Evolutionary conservation across 2,888 invertebrate species (phyloP).

Genomic region (Dysmachus trigonus): DNA sequence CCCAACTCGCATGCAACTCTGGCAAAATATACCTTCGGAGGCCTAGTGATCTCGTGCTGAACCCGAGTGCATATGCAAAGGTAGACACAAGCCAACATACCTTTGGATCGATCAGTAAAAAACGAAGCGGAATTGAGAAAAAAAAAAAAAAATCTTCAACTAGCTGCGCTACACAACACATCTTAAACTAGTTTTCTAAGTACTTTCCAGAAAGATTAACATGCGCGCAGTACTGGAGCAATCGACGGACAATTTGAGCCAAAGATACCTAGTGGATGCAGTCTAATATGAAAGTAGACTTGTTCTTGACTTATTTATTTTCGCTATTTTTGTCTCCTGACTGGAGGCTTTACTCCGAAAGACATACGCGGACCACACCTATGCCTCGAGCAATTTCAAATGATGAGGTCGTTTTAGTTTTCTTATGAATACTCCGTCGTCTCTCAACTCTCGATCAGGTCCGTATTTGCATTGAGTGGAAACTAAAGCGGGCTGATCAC

Average conservation of each 20-base stretch:
- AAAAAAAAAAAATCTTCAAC: not conserved
- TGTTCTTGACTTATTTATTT: conserved; percentile 39
- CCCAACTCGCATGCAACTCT: conserved; percentile 34
- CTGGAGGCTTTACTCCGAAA: conserved; percentile 43
- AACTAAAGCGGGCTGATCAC: conserved; percentile 31
- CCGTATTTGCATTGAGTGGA: conserved; percentile 18
- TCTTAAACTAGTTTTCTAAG: conserved; percentile 40
- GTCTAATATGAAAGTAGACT: conserved; percentile 41
- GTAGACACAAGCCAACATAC: conserved; percentile 16
- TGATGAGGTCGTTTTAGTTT: conserved; percentile 53
- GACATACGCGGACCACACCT: conserved; percentile 53
- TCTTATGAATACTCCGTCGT: conserved; percentile 23
- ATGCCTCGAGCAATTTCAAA: conserved; percentile 53
- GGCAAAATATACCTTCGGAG: conserved; percentile 27
- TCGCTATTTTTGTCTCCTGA: conserved; percentile 34
- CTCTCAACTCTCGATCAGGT: conserved; percentile 30
- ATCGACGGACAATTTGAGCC: conserved; percentile 1
- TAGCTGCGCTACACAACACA: conserved; percentile 32
- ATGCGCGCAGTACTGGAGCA: conserved; percentile 16
- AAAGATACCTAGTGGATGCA: conserved; percentile 35
- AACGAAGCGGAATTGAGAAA: conserved; percentile 37
- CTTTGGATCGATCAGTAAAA: conserved; percentile 42
- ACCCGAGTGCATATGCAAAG: conserved; percentile 34
- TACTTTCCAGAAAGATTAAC: conserved; percentile 29
- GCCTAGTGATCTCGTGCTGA: conserved; percentile 42